A percentile compares a stretch with the other conserved stretches of the same genome.
Conservation (phyloP, 1,140 invertebrate genomes). For the Ectropis grisescens region DNA sequence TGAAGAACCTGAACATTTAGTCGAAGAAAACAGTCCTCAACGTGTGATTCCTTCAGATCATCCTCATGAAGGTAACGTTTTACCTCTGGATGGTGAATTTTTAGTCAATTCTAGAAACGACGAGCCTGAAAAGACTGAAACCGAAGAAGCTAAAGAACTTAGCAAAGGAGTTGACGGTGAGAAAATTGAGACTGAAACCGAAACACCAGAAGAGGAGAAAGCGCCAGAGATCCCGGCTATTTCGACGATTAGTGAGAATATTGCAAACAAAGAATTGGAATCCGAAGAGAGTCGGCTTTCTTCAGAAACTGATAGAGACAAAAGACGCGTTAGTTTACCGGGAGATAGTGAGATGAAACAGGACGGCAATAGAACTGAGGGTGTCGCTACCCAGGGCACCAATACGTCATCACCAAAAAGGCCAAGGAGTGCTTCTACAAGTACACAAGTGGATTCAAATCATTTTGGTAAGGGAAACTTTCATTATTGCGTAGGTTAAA, state of each 20-base stretch:
- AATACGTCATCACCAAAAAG: slow-evolving; percentile 73
- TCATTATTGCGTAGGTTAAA: too few species aligned
- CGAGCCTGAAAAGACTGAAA: slow-evolving; percentile 28
- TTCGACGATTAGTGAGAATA: slow-evolving; percentile 79
- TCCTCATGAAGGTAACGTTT: slow-evolving; percentile 52
- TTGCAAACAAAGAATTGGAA: slow-evolving; percentile 54
- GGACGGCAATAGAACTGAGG: slow-evolving; percentile 40
- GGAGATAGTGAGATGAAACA: slow-evolving; percentile 71
- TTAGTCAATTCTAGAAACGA: slow-evolving; percentile 34
- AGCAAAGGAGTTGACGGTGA: slow-evolving; percentile 40
- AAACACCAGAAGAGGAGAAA: slow-evolving; percentile 66
- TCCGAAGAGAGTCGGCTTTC: slow-evolving; percentile 31
- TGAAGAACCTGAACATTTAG: background rate
- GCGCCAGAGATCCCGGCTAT: slow-evolving; percentile 79
- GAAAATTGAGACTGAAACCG: slow-evolving; percentile 49
- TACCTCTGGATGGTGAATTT: slow-evolving; percentile 59
- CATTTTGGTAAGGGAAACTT: slow-evolving; percentile 80
- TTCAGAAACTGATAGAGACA: slow-evolving; percentile 53
- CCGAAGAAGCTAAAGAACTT: too few species aligned
- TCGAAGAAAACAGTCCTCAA: slow-evolving; percentile 26
- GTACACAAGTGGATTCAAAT: slow-evolving; percentile 84
- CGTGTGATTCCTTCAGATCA: slow-evolving; percentile 42
- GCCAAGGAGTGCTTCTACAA: slow-evolving; percentile 81
- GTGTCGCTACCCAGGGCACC: slow-evolving; percentile 43
- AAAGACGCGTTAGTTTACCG: slow-evolving; percentile 75